A percentile compares a stretch with the other conserved stretches of the same genome.
Conservation (phyloP, 1,140 invertebrate species). For the Anastatus disparis region DNA sequence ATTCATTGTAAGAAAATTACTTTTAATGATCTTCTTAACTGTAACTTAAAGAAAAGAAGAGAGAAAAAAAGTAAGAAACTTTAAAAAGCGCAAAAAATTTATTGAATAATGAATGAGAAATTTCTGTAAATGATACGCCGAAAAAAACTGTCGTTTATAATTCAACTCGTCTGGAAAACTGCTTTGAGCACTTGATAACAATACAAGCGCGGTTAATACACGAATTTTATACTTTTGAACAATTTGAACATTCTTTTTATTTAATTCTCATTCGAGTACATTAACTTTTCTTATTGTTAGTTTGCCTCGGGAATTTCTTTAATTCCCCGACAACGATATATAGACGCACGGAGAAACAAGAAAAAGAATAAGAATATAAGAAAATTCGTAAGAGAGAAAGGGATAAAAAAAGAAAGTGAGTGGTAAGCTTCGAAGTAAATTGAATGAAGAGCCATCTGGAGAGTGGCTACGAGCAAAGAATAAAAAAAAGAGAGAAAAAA, state of each 20-base stretch:
- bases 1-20: too few relatives aligned
- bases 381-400: too few relatives aligned
- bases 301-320: neutral
- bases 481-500: too few relatives aligned
- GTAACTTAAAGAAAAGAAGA: too few relatives aligned
- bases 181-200: neutral
- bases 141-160: too few relatives aligned
- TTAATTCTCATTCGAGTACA: neutral
- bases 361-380: too few relatives aligned
- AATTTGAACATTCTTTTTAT: neutral
- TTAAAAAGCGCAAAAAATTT: too few relatives aligned
- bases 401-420: neutral
- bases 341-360: slow-evolving; percentile 1
- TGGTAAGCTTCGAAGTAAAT: slow-evolving; percentile 1
- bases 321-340: neutral
- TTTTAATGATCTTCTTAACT: too few relatives aligned
- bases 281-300: slow-evolving; percentile 16
- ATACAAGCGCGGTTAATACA: neutral
- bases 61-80: too few relatives aligned
- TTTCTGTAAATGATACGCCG: too few relatives aligned
- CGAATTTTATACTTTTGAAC: neutral
- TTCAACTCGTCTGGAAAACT: neutral
- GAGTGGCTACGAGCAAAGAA: neutral
- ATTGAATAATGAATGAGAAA: too few relatives aligned
- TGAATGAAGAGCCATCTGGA: slow-evolving; percentile 21